Base-by-base conservation (phyloP, 1,140 invertebrate species). In the Protaetia brevitarsis region DNA sequence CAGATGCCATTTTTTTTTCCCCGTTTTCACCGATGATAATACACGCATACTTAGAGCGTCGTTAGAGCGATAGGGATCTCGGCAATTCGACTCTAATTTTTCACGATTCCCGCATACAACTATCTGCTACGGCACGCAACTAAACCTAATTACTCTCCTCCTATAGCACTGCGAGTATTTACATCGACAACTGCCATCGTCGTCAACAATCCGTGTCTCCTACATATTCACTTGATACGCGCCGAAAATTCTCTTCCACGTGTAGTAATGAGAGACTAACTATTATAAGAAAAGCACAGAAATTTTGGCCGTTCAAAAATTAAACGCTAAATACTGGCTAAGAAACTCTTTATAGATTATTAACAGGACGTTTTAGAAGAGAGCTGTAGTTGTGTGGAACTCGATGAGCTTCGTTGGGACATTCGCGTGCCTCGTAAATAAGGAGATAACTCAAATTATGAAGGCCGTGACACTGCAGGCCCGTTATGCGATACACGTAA, bases 401-500 rank as follows among this genome's bases (percentile, higher is more conserved):
- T n/a, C 31, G 31, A n/a, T 7, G 31, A 51, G 21, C 41, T 51
- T 51, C 16, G 19, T 11, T 23, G 41, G 19, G 26, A 5, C 41
- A 19, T 19, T 62, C 16, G 60, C 60, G 60, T 62, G 60, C 60
- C 21, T 56, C 23, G 71, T 73, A 71, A 73, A 73, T 71, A 70
- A 70, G 66, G 64, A 69, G 66, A 68, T 70, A 71, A 75, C 68
- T 73, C 68, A 71, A 75, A 72, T 72, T 73, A 73, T 73, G 72
- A 73, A 68, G 70, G 67, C 59, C 68, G 31, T 63, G 68, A 71
- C 70, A 69, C n/a, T n/a, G n/a, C 58, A 56, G 68, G 64, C 64
- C 64, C 64, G 73, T 72, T 73, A 74, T 72, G 68, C 73, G 72
- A 75, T 75, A 71, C 66, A 60, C 66, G 71, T 75, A 75, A 74